phyloP scores from a whole-genome alignment of 2,888 invertebrate species.

The Gerris lacustris region DNA sequence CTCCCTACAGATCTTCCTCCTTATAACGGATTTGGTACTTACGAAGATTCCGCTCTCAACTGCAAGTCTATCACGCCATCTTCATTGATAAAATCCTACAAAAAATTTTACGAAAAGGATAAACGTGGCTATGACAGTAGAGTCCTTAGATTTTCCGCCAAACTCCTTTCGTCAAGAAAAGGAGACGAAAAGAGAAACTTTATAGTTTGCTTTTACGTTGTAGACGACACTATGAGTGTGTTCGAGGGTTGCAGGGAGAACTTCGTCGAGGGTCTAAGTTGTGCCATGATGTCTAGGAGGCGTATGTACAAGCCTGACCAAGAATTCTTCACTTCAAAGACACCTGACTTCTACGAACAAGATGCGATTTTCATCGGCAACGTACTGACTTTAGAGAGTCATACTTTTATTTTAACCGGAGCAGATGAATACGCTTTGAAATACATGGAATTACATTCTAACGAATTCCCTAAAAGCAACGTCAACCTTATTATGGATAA shows the following conservation, averaged over 20 bases:
- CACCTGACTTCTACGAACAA: conserved; percentile 62
- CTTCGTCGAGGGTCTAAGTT: not conserved
- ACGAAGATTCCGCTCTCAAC: conserved; percentile 80
- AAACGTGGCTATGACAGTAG: conserved; percentile 64
- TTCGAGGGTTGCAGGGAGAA: conserved; percentile 53
- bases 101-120: conserved; percentile 69
- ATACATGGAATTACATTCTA: conserved; percentile 69
- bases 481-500: conserved; percentile 59
- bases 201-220: conserved; percentile 65
- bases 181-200: conserved; percentile 57
- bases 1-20: conserved; percentile 43
- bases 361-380: conserved; percentile 78
- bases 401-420: conserved; percentile 60
- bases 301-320: conserved; percentile 61
- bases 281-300: conserved; percentile 36
- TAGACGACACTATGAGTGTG: conserved; percentile 73
- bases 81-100: conserved; percentile 61
- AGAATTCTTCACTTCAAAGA: conserved; percentile 50
- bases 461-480: conserved; percentile 64
- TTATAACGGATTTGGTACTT: conserved; percentile 81
- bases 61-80: conserved; percentile 69
- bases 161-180: conserved; percentile 57
- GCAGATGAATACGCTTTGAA: conserved; percentile 78
- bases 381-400: conserved; percentile 60
- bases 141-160: conserved; percentile 64